phyloP scores from a whole-genome alignment of 2,888 invertebrate genomes.

The Dolichomitus sp. region DNA sequence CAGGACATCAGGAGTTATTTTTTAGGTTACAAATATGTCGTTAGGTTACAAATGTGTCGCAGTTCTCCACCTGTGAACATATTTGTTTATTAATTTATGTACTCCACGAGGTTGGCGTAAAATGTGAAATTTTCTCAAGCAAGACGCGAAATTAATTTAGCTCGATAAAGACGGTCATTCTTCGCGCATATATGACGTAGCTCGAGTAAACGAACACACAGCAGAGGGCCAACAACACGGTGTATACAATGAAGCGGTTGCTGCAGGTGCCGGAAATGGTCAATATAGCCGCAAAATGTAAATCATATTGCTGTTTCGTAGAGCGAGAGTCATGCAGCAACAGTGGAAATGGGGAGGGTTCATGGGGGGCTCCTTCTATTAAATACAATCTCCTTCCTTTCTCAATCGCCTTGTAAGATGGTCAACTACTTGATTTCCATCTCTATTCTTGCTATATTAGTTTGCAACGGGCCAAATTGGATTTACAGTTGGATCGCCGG shows the following conservation, averaged over 20 bases:
- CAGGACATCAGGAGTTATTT: not conserved
- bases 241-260: conserved; percentile 74
- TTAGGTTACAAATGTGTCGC: not conserved
- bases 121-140: conserved; percentile 30
- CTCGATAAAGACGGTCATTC: conserved; percentile 79
- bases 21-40: not conserved
- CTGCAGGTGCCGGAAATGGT: conserved; percentile 86
- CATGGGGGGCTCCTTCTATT: conserved; percentile 60
- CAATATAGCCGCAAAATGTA: conserved; percentile 86
- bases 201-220: conserved; percentile 12
- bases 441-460: conserved; percentile 72
- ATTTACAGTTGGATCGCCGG: conserved; percentile 67
- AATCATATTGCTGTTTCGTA: conserved; percentile 83
- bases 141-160: conserved; percentile 80
- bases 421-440: conserved; percentile 28
- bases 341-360: conserved; percentile 47
- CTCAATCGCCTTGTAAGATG: conserved; percentile 58
- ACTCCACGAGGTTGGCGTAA: conserved; percentile 9
- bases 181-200: conserved; percentile 61
- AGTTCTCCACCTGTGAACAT: not conserved
- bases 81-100: conserved; percentile 7
- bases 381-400: conserved; percentile 58
- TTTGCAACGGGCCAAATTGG: conserved; percentile 73
- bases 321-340: conserved; percentile 41
- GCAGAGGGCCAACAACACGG: conserved; percentile 54